Evolutionary conservation across 2,113 vertebrate species (phyloP), one percentile per base, ranked within the genome.

Genomic region (Psephotus haematonotus): DNA sequence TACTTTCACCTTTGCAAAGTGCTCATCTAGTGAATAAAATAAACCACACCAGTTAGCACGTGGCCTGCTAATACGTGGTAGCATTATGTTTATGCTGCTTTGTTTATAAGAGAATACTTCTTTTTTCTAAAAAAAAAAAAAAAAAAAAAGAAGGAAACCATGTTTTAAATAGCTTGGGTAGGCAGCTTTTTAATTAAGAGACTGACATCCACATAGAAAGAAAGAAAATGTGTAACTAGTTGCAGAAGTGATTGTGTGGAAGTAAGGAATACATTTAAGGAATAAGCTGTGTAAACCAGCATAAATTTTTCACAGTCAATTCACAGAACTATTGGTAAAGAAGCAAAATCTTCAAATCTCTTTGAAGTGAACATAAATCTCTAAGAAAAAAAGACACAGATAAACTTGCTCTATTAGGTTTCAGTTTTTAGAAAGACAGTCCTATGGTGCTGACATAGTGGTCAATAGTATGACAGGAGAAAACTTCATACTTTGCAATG

Each of bases 231-330:
- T 80, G 68, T 88, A 88, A 77, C 93, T 80, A 86, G 41, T 80
- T 86, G 64, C 82, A 91, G 57, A 27, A 1, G 50, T 20, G 20
- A 39, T 78, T 64, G 31, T 74, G 18, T 74, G 60, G 68, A 82
- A 85, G 37, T 23, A 59, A 60, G 33, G 50, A 94, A 93, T 72
- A 46, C 2, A n/a, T 85, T 95, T 64, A 72, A 86, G 39, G 77
- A 88, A 92, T 80, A 84, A 87, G 17, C 25, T 88, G 60, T 86
- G 17, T 92, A 90, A 94, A 91, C 11, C 63, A 88, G 41, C n/a
- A 88, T 79, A 80, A 80, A 83, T 86, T 87, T 91, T 89, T 92
- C 82, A 64, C 19, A 62, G 74, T 64, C 71, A 90, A 17, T 97
- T 85, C 82, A 94, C 29, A 71, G 50, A 77, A 81, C 33, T 68